Base-by-base conservation (phyloP, 2,888 invertebrate genomes). In the Sialis lutaria region DNA sequence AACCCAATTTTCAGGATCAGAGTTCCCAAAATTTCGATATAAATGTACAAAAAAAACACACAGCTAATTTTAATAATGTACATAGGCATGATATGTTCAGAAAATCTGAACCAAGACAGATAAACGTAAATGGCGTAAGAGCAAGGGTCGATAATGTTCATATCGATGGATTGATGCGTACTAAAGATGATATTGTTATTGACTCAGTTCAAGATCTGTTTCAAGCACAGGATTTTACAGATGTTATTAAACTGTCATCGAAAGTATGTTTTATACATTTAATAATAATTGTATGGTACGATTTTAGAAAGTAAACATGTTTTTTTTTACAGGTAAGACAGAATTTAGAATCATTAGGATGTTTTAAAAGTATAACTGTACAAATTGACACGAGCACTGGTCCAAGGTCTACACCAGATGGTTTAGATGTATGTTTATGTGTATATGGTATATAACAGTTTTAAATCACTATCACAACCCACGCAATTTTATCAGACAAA, bases 301-400 rank as follows among this genome's bases (percentile, higher is more conserved):
- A 37, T 42, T 10, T 33, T 33, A 10, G n/a, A n/a, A 10, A 31
- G 6, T 22, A 34, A 45, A 6, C 6, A 8, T 22, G 9, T 6
- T 13, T 60, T 55, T 64, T 68, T 41, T 67, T 69, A 44, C 67
- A 81, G 66, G 82, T 84, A 8, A 77, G 83, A 45, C 69, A 75
- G 12, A 82, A 83, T 53, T 68, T 95, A 48, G 82, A 87, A 58
- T 75, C 80, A 45, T 71, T 93, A 55, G 93, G 92, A 5, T 87
- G 95, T 58, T 96, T 96, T 65, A 82, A 83, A 50, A 82, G 83
- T 56, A 79, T 95, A 45, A 79, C 77, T 4, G 82, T 95, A 12
- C 77, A 77, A 52, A 88, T 97, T 51, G 96, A 97, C 63, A 85
- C 89, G 5, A 86, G 87, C 46, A 77, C 77, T 46, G 89, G 89